A percentile compares a stretch with the other conserved stretches of the same genome.
Evolutionary conservation across 2,797 vertebrate species (phyloP).

Genomic region (Champsocephalus esox): DNA sequence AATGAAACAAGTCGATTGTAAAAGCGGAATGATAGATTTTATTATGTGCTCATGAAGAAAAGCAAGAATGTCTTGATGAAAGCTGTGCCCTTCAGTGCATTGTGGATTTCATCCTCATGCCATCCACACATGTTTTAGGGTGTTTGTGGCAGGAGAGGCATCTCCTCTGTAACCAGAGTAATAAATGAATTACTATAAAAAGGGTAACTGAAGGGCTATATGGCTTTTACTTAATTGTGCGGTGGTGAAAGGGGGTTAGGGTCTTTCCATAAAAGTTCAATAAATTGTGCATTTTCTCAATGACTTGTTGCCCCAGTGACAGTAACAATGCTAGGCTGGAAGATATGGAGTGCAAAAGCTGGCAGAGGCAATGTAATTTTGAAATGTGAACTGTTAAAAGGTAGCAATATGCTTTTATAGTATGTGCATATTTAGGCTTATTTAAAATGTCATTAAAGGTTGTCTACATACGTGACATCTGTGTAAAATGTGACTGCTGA

Average conservation of each 20-base stretch:
- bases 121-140: conserved; percentile 80
- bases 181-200: conserved; percentile 83
- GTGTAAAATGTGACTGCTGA: conserved; percentile 54
- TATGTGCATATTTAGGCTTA: conserved; percentile 44
- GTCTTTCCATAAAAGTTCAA: conserved; percentile 81
- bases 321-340: conserved; percentile 26
- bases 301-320: conserved; percentile 72
- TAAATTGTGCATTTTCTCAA: conserved; percentile 80
- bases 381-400: conserved; percentile 47
- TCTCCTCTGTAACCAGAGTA: conserved; percentile 77
- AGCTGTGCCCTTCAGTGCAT: conserved; percentile 68
- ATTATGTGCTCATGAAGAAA: conserved; percentile 78
- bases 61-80: conserved; percentile 65
- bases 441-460: conserved; percentile 56
- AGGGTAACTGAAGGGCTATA: conserved; percentile 76
- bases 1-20: conserved; percentile 82
- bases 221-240: conserved; percentile 82
- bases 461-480: conserved; percentile 45
- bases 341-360: conserved; percentile 58
- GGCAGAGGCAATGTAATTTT: conserved; percentile 41
- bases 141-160: conserved; percentile 81
- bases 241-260: conserved; percentile 74
- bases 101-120: conserved; percentile 71
- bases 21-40: conserved; percentile 77
- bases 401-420: conserved; percentile 37